A percentile compares a stretch with the other conserved stretches of the same genome.
These are phyloP conservation scores for Picathartes gymnocephalus DNA, from an alignment of 2,113 vertebrate genomes.

Conservation along the genomic window DNA sequence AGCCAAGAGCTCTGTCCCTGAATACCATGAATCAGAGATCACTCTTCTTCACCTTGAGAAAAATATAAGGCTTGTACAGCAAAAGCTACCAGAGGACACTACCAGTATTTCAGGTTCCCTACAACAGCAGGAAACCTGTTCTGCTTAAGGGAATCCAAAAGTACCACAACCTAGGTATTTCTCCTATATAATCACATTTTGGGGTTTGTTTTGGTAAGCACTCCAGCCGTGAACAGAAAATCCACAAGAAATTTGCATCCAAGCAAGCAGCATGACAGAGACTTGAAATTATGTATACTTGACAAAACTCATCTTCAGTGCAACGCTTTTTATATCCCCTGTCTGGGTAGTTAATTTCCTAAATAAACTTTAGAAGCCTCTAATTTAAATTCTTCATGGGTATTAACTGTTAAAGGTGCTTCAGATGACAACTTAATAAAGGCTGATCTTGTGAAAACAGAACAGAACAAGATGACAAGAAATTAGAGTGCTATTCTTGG, in stretches of 20 bases:
- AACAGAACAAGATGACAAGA: constrained; percentile 31
- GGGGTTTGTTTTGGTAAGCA: background rate
- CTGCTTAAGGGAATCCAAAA: background rate
- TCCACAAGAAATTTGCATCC: background rate
- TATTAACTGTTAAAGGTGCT: constrained; percentile 23
- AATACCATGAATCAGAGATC: background rate
- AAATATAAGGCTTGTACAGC: background rate
- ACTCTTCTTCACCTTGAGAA: background rate
- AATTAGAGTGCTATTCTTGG: constrained; percentile 40
- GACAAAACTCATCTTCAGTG: background rate
- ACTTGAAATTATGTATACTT: background rate
- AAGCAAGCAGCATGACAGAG: background rate
- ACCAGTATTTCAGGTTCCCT: background rate
- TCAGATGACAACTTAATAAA: constrained; percentile 44
- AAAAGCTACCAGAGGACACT: background rate
- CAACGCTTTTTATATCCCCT: background rate
- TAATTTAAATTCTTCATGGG: constrained; percentile 15
- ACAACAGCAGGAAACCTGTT: background rate
- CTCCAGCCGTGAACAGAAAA: background rate
- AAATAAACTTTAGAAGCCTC: background rate
- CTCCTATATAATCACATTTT: background rate
- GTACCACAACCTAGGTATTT: background rate
- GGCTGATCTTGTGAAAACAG: constrained; percentile 33
- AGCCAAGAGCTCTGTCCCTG: background rate
- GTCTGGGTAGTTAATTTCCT: background rate